Conservation (phyloP, 2,113 vertebrate genomes). For the Columbina picui region DNA sequence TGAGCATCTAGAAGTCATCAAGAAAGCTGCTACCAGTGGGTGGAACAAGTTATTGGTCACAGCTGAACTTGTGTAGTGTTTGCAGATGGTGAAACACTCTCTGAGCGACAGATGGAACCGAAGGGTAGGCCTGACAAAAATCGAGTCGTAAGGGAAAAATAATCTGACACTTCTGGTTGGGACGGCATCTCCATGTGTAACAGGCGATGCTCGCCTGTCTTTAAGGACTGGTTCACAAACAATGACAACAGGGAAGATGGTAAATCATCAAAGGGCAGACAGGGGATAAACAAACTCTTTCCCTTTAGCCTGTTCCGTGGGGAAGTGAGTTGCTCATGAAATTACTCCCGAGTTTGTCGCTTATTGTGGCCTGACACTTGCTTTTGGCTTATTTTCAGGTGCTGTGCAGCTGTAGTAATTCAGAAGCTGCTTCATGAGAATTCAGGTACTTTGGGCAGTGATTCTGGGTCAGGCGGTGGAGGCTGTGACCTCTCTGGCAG, state of each 20-base stretch:
- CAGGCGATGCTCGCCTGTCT: not conserved
- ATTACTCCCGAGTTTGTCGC: not conserved
- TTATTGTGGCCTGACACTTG: not conserved
- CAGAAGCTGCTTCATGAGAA: not conserved
- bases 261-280: not conserved
- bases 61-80: not conserved
- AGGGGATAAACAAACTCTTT: not conserved
- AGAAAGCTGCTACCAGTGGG: not conserved
- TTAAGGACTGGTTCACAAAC: not conserved
- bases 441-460: not conserved
- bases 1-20: not conserved
- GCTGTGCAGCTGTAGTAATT: not conserved
- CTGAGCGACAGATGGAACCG: not conserved
- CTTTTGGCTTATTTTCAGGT: not conserved
- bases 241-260: not conserved
- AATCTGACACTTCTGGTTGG: not conserved
- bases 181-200: not conserved
- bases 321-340: not conserved
- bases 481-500: not conserved
- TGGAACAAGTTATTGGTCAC: accelerated
- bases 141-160: not conserved
- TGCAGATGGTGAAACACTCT: not conserved
- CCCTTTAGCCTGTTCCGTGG: not conserved
- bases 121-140: not conserved
- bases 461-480: not conserved